A percentile compares a stretch with the other conserved stretches of the same genome.
These are phyloP conservation scores for Polypedilum vanderplanki DNA, from an alignment of 1,140 invertebrate genomes.

Conservation along the genomic window DNA sequence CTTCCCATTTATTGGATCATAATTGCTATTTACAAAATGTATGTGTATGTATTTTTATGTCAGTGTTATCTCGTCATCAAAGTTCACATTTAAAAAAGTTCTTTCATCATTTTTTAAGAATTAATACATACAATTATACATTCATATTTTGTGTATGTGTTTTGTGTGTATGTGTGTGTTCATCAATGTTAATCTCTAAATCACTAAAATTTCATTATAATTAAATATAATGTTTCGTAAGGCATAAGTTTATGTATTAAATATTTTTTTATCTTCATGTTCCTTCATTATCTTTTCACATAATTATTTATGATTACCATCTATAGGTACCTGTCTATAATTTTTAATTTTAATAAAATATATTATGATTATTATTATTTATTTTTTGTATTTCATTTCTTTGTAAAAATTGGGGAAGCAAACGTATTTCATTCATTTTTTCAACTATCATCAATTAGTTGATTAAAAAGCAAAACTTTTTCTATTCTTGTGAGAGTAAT, in stretches of 20 bases:
- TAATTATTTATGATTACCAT: slow-evolving; percentile 3
- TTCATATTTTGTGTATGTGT: not conserved
- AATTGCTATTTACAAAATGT: not conserved
- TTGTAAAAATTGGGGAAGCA: not conserved
- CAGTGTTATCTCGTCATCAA: not conserved
- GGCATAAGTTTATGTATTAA: slow-evolving; percentile 25
- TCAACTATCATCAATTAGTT: too few species aligned
- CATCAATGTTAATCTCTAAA: slow-evolving; percentile 26
- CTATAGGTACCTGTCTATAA: slow-evolving; percentile 16
- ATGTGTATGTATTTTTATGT: too few species aligned
- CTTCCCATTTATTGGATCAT: not conserved
- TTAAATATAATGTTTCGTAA: slow-evolving; percentile 14
- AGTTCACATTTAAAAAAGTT: slow-evolving; percentile 20
- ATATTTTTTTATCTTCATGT: not conserved
- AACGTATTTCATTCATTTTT: too few species aligned
- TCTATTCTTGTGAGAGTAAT: too few species aligned
- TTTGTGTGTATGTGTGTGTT: not conserved
- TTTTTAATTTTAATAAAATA: not conserved
- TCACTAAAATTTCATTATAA: slow-evolving; percentile 23
- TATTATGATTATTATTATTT: not conserved
- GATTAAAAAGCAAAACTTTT: too few species aligned
- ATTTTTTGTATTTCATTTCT: slow-evolving; percentile 3
- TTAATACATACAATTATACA: slow-evolving; percentile 13
- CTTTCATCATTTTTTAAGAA: not conserved
- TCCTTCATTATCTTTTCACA: not conserved